Evolutionary conservation across 2,113 vertebrate genomes (phyloP).

Genomic region (Oostethus manadensis): DNA sequence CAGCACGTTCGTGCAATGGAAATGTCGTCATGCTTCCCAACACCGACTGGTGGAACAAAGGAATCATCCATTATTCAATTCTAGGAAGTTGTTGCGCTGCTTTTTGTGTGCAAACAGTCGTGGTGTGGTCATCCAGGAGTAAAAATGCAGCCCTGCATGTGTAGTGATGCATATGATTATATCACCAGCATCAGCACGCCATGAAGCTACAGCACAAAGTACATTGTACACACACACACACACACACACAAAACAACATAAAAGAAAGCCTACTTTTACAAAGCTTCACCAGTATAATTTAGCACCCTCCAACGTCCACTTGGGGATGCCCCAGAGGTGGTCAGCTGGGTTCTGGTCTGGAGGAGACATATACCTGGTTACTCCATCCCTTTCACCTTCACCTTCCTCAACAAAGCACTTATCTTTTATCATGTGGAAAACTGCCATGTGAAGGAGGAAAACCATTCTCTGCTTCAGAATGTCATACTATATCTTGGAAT

Average conservation of each 20-base stretch:
- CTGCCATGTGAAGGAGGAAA: too few species aligned
- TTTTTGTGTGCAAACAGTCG: constrained; percentile 5
- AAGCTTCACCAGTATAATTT: too few species aligned
- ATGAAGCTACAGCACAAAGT: not conserved
- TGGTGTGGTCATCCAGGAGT: not conserved
- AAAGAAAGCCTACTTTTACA: too few species aligned
- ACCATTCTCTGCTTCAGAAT: too few species aligned
- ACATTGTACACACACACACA: not conserved
- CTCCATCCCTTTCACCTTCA: too few species aligned
- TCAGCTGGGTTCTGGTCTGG: too few species aligned
- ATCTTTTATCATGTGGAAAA: too few species aligned
- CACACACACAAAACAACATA: not conserved
- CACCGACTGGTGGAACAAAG: not conserved
- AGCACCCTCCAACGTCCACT: too few species aligned
- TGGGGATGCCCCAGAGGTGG: too few species aligned
- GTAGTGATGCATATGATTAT: not conserved
- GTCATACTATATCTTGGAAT: too few species aligned
- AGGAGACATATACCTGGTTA: too few species aligned
- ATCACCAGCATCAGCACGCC: not conserved
- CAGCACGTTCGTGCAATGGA: not conserved
- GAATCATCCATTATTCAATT: not conserved
- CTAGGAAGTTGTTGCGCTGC: not conserved
- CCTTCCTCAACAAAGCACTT: too few species aligned
- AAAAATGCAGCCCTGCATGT: not conserved
- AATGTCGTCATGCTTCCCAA: not conserved